phyloP scores from a whole-genome alignment of 2,797 vertebrate genomes.

The Hybognathus amarus region DNA sequence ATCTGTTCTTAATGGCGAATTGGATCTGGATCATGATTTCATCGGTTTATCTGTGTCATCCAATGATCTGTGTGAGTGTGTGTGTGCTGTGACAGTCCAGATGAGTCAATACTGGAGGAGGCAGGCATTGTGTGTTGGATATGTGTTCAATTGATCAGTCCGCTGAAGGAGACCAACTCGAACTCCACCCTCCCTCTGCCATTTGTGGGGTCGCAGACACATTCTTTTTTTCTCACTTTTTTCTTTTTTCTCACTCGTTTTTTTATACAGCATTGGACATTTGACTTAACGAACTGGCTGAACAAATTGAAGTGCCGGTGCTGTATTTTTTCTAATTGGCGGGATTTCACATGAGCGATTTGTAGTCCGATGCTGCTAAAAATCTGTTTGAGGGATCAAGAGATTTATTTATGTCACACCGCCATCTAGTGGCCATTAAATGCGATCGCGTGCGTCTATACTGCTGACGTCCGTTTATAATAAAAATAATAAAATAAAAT shows the following conservation, averaged over 20 bases:
- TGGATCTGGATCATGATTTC: neutral
- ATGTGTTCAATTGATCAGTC: constrained; percentile 66
- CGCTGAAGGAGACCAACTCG: constrained; percentile 53
- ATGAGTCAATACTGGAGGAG: constrained; percentile 51
- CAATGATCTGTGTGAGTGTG: constrained; percentile 26
- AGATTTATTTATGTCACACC: neutral
- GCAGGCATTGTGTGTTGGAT: constrained; percentile 47
- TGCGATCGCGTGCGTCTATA: neutral
- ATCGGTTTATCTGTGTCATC: constrained; percentile 7
- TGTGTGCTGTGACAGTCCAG: constrained; percentile 51
- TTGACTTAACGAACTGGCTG: neutral
- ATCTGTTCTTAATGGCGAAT: neutral
- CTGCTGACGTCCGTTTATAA: neutral
- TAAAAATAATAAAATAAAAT: neutral
- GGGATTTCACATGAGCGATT: constrained; percentile 1
- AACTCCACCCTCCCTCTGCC: constrained; percentile 28
- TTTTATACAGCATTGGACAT: constrained; percentile 2
- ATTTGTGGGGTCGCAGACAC: constrained; percentile 39
- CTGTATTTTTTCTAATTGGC: constrained; percentile 18
- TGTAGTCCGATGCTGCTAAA: constrained; percentile 13
- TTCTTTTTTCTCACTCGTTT: neutral
- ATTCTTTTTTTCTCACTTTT: no score
- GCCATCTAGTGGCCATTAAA: neutral
- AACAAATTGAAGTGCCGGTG: neutral
- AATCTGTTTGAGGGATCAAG: constrained; percentile 6